phyloP scores from a whole-genome alignment of 2,797 vertebrate species.

The Neoniphon sammara region DNA sequence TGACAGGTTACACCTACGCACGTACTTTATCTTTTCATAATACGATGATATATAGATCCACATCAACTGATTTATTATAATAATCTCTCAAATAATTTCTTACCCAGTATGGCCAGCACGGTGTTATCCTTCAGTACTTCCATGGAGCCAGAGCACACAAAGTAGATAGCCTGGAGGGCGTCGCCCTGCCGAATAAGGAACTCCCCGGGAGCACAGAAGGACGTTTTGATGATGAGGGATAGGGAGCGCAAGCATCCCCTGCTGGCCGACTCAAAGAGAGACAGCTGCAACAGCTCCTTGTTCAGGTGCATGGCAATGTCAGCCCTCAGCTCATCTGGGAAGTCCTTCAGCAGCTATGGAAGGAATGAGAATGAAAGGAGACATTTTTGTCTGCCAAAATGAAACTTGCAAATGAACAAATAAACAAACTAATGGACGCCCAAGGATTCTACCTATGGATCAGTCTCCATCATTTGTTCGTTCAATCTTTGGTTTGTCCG shows the following conservation, averaged over 20 bases:
- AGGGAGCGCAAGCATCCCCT: slow-evolving; percentile 95
- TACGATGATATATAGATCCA: too few relatives aligned
- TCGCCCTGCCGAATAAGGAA: slow-evolving; percentile 96
- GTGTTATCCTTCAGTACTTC: slow-evolving; percentile 96
- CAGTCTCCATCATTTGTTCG: too few relatives aligned
- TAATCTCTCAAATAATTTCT: slow-evolving; percentile 1
- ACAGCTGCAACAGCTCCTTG: slow-evolving; percentile 94
- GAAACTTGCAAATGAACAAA: neutral
- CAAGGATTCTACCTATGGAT: neutral
- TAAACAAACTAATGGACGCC: slow-evolving; percentile 15
- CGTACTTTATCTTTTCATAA: too few relatives aligned
- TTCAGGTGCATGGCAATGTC: slow-evolving; percentile 99
- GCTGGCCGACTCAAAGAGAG: slow-evolving; percentile 94
- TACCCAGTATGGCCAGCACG: slow-evolving; percentile 95
- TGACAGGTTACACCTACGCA: too few relatives aligned
- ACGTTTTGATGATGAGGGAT: slow-evolving; percentile 96
- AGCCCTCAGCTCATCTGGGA: slow-evolving; percentile 94
- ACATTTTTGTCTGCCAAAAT: neutral
- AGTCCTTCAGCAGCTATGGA: slow-evolving; percentile 93
- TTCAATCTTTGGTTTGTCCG: too few relatives aligned
- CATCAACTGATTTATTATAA: too few relatives aligned
- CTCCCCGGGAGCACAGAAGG: slow-evolving; percentile 96
- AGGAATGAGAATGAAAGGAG: neutral
- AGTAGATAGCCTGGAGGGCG: slow-evolving; percentile 95
- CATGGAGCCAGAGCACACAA: slow-evolving; percentile 98